These are phyloP conservation scores for Oikopleura dioica DNA, from an alignment of 23 tunicate genomes.

Conservation along the genomic window DNA sequence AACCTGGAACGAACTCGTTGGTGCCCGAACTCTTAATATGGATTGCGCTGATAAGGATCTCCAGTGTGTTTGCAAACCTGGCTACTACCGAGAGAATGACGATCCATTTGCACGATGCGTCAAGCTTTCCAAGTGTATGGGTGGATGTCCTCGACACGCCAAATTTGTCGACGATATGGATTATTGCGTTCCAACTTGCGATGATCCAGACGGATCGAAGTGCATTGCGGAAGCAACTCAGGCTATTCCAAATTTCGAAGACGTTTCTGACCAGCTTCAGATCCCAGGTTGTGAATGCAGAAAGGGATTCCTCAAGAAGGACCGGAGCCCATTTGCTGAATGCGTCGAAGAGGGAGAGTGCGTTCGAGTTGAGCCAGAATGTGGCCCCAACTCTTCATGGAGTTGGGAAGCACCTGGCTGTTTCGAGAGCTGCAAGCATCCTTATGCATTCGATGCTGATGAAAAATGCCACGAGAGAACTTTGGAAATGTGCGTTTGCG, in stretches of 20 bases:
- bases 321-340: not conserved
- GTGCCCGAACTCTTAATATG: not conserved
- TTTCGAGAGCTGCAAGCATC: not conserved
- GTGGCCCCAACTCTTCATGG: not conserved
- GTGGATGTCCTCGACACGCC: not conserved
- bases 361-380: not conserved
- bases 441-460: not conserved
- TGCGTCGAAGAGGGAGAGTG: not conserved
- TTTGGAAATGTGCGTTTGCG: not conserved
- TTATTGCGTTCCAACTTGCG: not conserved
- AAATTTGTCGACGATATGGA: not conserved
- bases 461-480: not conserved
- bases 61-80: not conserved
- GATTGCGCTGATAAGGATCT: not conserved
- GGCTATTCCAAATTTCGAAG: not conserved
- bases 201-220: not conserved
- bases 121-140: not conserved
- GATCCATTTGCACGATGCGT: not conserved
- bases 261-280: not conserved
- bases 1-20: not conserved
- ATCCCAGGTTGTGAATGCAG: not conserved
- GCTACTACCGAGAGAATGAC: not conserved
- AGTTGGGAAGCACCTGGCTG: not conserved
- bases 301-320: not conserved
- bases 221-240: not conserved